phyloP scores from a whole-genome alignment of 2,888 invertebrate genomes.

The Philonicus albiceps region DNA sequence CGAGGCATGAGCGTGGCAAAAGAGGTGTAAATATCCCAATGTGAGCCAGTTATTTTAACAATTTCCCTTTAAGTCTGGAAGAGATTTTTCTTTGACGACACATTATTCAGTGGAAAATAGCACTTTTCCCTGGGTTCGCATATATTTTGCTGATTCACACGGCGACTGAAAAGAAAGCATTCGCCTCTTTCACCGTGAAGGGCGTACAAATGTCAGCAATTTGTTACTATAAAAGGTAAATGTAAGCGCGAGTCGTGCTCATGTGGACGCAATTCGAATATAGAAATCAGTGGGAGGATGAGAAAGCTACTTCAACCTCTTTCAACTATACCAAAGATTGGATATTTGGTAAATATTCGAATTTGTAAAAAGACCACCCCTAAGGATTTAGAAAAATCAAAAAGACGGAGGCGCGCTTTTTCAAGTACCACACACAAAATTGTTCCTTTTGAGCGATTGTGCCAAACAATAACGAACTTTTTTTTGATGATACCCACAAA shows the following conservation, averaged over 20 bases:
- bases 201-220: background rate
- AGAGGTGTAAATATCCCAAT: background rate
- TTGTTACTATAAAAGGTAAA: background rate
- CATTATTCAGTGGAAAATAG: background rate
- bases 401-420: background rate
- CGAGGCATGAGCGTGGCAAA: background rate
- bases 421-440: background rate
- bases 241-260: background rate
- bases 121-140: background rate
- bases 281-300: background rate
- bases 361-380: background rate
- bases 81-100: background rate
- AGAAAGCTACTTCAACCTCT: background rate
- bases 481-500: background rate
- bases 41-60: background rate
- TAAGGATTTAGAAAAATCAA: background rate
- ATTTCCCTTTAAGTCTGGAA: background rate
- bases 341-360: background rate
- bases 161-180: background rate
- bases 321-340: background rate
- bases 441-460: background rate
- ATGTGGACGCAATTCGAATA: background rate
- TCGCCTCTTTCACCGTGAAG: background rate
- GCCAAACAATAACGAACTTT: background rate
- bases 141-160: background rate